These are phyloP conservation scores for Sinotaia quadrata DNA, from an alignment of 2,888 invertebrate species.

Conservation along the genomic window DNA sequence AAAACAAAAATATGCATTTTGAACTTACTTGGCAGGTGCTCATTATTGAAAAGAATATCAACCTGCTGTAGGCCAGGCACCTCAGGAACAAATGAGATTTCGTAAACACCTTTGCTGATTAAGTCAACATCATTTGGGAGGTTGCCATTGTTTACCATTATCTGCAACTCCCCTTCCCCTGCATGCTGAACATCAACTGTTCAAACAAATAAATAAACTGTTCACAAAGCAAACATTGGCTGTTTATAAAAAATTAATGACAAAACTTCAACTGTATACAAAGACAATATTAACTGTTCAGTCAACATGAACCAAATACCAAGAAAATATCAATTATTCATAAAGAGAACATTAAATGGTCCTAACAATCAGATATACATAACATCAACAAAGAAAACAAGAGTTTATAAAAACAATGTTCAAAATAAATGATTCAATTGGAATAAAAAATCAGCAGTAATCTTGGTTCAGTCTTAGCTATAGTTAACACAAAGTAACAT, in stretches of 20 bases:
- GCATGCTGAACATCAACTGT: constrained; percentile 97
- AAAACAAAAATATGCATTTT: too few relatives aligned
- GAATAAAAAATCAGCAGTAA: too few relatives aligned
- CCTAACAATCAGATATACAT: too few relatives aligned
- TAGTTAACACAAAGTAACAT: too few relatives aligned
- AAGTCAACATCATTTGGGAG: constrained; percentile 86
- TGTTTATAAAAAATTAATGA: not conserved
- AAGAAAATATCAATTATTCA: too few relatives aligned
- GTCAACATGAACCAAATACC: too few relatives aligned
- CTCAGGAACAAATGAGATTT: constrained; percentile 89
- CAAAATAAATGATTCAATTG: too few relatives aligned
- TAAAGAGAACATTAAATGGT: too few relatives aligned
- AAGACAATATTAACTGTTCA: too few relatives aligned
- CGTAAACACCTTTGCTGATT: constrained; percentile 80
- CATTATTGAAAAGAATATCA: constrained; percentile 80
- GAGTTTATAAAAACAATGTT: too few relatives aligned
- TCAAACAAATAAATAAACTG: constrained; percentile 58
- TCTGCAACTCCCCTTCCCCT: constrained; percentile 98
- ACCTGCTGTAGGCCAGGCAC: constrained; percentile 92
- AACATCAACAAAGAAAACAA: too few relatives aligned
- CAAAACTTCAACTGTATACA: not conserved
- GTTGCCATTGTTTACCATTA: constrained; percentile 98
- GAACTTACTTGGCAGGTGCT: constrained; percentile 72
- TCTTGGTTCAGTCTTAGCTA: too few relatives aligned
- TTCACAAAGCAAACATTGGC: not conserved